Conservation (phyloP, 2,113 vertebrate species). For the Laterallus jamaicensis region DNA sequence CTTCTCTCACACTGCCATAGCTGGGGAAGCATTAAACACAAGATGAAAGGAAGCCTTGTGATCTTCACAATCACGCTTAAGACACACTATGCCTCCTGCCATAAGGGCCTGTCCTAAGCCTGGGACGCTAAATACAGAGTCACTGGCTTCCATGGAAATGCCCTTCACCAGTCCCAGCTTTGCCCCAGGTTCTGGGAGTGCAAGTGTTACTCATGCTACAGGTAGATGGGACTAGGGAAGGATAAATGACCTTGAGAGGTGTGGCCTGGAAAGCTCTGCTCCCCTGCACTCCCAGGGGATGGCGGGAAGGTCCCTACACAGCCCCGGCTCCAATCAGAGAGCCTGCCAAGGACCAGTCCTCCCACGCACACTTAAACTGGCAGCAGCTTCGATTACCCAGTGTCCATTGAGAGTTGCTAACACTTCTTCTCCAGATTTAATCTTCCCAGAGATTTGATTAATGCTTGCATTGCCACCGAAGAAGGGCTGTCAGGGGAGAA, state of each 20-base stretch:
- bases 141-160: neutral
- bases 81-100: neutral
- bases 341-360: neutral
- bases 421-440: slow-evolving; percentile 83
- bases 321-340: neutral
- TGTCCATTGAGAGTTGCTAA: slow-evolving; percentile 86
- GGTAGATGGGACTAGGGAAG: neutral
- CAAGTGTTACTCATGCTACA: neutral
- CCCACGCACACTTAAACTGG: neutral
- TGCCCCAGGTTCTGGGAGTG: neutral
- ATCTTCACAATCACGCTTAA: neutral
- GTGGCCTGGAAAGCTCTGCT: neutral
- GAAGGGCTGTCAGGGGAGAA: slow-evolving; percentile 83
- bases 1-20: neutral
- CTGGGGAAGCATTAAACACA: neutral
- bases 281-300: rapidly evolving
- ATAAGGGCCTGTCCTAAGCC: neutral
- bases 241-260: neutral
- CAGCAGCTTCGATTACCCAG: slow-evolving; percentile 79
- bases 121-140: neutral
- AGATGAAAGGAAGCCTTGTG: neutral
- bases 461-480: slow-evolving; percentile 85
- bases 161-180: neutral
- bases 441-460: slow-evolving; percentile 94
- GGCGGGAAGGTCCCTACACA: neutral